Evolutionary conservation across 2,113 vertebrate species (phyloP).

Genomic region (Engystomops pustulosus): DNA sequence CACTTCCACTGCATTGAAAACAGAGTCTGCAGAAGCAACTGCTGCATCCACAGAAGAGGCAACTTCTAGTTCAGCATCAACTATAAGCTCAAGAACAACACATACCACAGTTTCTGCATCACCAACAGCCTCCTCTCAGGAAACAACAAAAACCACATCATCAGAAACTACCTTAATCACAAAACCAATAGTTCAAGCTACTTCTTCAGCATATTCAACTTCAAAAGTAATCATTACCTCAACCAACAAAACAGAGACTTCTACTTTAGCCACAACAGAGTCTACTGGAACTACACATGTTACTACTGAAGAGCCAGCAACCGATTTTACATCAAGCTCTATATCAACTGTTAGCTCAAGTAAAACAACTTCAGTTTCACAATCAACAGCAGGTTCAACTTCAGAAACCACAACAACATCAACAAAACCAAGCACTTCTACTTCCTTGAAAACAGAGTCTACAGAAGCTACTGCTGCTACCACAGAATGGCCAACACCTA

Average conservation of each 20-base stretch:
- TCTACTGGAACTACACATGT: too few species aligned
- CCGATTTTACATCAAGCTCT: conserved; percentile 9
- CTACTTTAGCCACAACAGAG: too few species aligned
- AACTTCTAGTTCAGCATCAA: too few species aligned
- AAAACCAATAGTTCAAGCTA: neutral
- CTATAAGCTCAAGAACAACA: neutral
- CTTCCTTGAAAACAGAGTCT: neutral
- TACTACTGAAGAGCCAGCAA: too few species aligned
- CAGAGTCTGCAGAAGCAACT: neutral
- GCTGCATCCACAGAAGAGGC: neutral
- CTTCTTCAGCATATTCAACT: neutral
- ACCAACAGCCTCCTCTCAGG: too few species aligned
- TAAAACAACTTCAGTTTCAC: neutral
- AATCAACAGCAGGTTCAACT: neutral
- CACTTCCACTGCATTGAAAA: neutral
- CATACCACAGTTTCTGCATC: too few species aligned
- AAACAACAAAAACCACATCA: neutral
- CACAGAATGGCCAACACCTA: neutral
- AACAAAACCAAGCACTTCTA: neutral
- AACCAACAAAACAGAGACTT: too few species aligned
- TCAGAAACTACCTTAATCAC: too few species aligned
- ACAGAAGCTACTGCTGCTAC: neutral
- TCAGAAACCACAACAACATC: too few species aligned
- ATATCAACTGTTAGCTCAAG: conserved; percentile 11
- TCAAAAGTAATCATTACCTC: neutral